Base-by-base conservation (phyloP, 2,888 invertebrate species). In the Allolobophora icterica region DNA sequence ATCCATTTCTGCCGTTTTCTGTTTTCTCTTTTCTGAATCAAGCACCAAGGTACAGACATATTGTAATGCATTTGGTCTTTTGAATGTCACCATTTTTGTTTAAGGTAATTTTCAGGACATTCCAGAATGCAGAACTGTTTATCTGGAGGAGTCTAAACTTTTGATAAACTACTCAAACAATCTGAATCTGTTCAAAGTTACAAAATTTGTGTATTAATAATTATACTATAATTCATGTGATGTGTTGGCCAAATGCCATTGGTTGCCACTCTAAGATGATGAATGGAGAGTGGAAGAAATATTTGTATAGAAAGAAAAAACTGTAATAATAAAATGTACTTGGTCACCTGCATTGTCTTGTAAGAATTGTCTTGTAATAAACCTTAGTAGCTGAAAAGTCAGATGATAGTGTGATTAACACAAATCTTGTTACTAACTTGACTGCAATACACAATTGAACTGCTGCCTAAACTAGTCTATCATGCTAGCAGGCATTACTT, bases 1-100 rank as follows among this genome's bases (percentile, higher is more conserved):
- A 94, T 87, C 94, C 94, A 34, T 95, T 95, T 94, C 93, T 94
- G 89, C 95, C 95, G 5, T 95, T 95, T 93, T 92, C 94, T 71
- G 95, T 94, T 94, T 95, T 94, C 94, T 94, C 95, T 92, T 94
- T 95, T 92, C 94, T 95, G 92, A 93, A 84, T 21, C 91, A 93
- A 91, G 91, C 90, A 13, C 91, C 92, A 30, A 91, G 84, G 93
- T 93, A 52, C 38, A 90, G 33, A 58, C 35, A 30, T 71, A 11
- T 17, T 71, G n/a, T n/a, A 71, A 8, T 71, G 8, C 30, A n/a
- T 71, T 6, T 71, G 8, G 13, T 91, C 15, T 91, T 91, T 2
- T 84, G 30, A 35, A 84, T 33, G 24, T 35, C 30, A 52, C 71
- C n/a, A 21, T 34, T 21, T 33, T 58, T 34, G 45, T 52, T 71